phyloP scores from a whole-genome alignment of 2,797 vertebrate genomes.

The Hemibagrus guttatus region DNA sequence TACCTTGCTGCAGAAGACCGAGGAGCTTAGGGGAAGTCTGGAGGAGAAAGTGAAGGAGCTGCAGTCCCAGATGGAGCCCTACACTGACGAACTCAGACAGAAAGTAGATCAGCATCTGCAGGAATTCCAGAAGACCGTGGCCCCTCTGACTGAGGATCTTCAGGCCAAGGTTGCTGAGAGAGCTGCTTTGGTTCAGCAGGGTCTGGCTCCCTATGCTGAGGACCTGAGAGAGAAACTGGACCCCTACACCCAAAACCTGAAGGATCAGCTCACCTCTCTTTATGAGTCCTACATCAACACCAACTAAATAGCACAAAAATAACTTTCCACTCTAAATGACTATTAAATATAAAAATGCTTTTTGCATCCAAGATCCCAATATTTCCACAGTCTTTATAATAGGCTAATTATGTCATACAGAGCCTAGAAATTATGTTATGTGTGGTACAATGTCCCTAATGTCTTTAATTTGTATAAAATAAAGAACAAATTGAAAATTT shows the following conservation, averaged over 20 bases:
- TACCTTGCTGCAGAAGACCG: constrained; percentile 68
- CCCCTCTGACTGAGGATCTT: constrained; percentile 60
- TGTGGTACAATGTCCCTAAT: neutral
- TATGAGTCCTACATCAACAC: constrained; percentile 65
- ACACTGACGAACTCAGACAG: constrained; percentile 56
- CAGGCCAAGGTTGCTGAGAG: constrained; percentile 59
- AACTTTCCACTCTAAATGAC: neutral
- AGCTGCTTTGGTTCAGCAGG: constrained; percentile 60
- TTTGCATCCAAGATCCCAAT: neutral
- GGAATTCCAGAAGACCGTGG: constrained; percentile 64
- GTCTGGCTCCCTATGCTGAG: constrained; percentile 77
- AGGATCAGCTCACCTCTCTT: constrained; percentile 67
- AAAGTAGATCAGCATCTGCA: constrained; percentile 61
- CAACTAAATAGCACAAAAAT: constrained; percentile 58
- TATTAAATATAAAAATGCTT: neutral
- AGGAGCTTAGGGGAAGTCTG: constrained; percentile 72
- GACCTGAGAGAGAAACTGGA: constrained; percentile 74
- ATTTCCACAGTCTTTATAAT: neutral
- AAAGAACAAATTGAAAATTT: constrained; percentile 2
- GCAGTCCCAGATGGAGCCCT: constrained; percentile 57
- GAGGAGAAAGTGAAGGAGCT: constrained; percentile 70
- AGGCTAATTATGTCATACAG: constrained; percentile 19
- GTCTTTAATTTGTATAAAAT: constrained; percentile 21
- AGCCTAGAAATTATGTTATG: neutral
- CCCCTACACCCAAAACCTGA: constrained; percentile 73